A percentile compares a stretch with the other conserved stretches of the same genome.
These are phyloP conservation scores for Centropus bengalensis DNA, from an alignment of 2,113 vertebrate species.

Conservation along the genomic window DNA sequence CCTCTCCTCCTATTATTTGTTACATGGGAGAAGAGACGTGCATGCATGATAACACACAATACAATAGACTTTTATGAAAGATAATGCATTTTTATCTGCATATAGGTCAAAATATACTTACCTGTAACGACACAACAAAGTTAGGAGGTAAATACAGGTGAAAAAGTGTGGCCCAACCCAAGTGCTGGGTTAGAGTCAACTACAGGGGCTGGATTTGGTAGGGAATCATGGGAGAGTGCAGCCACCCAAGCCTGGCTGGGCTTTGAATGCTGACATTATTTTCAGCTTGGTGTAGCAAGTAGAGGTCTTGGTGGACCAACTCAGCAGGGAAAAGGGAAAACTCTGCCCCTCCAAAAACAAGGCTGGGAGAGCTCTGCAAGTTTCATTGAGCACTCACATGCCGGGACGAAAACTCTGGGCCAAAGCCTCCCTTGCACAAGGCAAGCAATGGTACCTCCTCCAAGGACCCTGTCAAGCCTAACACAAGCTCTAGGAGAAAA, in stretches of 20 bases:
- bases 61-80: background rate
- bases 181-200: background rate
- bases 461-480: background rate
- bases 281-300: background rate
- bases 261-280: background rate
- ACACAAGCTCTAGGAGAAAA: background rate
- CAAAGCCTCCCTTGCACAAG: background rate
- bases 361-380: background rate
- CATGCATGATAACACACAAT: background rate
- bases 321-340: background rate
- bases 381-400: background rate
- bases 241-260: fast-evolving
- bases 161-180: background rate
- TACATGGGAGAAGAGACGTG: too few species aligned
- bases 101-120: background rate
- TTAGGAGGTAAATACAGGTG: background rate
- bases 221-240: fast-evolving
- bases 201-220: background rate
- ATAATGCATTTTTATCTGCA: background rate
- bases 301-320: background rate
- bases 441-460: background rate
- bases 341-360: background rate
- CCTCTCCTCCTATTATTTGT: too few species aligned
- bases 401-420: background rate
- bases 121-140: background rate